Evolutionary conservation across 2,113 vertebrate genomes (phyloP), one percentile per base, ranked within the genome.

Genomic region (Micromys minutus): DNA sequence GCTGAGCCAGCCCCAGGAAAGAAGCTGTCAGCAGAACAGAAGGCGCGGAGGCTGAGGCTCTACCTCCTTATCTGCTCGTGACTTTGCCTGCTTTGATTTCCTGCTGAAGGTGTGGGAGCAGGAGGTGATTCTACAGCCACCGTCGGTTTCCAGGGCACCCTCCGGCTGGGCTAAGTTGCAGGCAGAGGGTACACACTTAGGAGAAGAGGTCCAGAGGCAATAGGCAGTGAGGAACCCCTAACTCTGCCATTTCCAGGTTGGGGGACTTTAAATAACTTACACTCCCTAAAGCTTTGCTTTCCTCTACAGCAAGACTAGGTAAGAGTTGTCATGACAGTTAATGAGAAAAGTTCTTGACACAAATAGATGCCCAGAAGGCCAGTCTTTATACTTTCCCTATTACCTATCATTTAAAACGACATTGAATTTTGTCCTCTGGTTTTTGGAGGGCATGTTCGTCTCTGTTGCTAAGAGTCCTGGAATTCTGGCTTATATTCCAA

Each of bases 321-420:
- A 45, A 95, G 36, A 47, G 1, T 81, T 45, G 22, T 39, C 55
- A 7, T 24, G 57, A 50, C 36, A 15, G 89, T 67, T 29, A 74
- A 87, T 59, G 39, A 93, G 87, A 84, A 89, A 91, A 69, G 29
- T 87, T 87, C 42, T 50, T 63, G 61, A 69, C 74, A 36, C n/a
- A 80, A 9, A 7, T 55, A 81, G 45, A 5, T 50, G 11, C 21
- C 71, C 39, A 86, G 77, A 84, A 55, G n/a, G 13, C 36, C 19
- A 31, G 34, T 26, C 47, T 55, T 59, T 47, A 16, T 74, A 36
- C 29, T 74, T 83, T 89, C 59, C n/a, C 36, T 86, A 17, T 84
- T 72, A 34, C 31, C 84, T 81, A 47, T 71, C 57, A 75, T 83
- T 79, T 90, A 57, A 34, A 57, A 50, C 91, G 34, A 24, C 13